Evolutionary conservation across 1,140 invertebrate species (phyloP), one percentile per base, ranked within the genome.

Genomic region (Apolygus lucorum): DNA sequence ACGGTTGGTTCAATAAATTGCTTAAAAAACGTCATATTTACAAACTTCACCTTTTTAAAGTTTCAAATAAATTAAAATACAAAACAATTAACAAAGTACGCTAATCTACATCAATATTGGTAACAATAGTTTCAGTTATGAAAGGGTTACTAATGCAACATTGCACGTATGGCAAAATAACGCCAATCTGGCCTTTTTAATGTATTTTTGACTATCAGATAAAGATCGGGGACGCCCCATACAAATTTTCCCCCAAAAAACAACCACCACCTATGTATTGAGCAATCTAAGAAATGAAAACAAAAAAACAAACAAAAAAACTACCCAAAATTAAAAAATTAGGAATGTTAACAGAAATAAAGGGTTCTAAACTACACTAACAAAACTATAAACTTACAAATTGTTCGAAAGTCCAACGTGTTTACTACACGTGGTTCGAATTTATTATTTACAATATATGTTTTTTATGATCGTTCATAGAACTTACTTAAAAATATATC

Each of bases 401-500:
- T 14, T 59, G 22, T n/a, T n/a, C n/a, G n/a, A n/a, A n/a, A n/a
- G n/a, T n/a, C n/a, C n/a, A n/a, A n/a, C n/a, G n/a, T n/a, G n/a
- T n/a, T n/a, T n/a, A n/a, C n/a, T n/a, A n/a, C n/a, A n/a, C n/a
- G n/a, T n/a, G n/a, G n/a, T n/a, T n/a, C n/a, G n/a, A n/a, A n/a
- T n/a, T n/a, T n/a, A n/a, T n/a, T n/a, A n/a, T n/a, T n/a, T n/a
- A n/a, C n/a, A n/a, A n/a, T 11, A 42, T 42, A 42, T 42, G 17
- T 17, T 59, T 24, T 59, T 59, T 4, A 59, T 59, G 2, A 17
- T 85, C 84, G 90, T 93, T 93, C 90, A 93, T 90, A 90, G 90
- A 93, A 93, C 90, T 88, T 93, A 92, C 90, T 81, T 81, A 81
- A 84, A 86, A 87, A 91, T 92, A 93, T 92, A 93, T 92, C 90